Conservation (phyloP, 2,113 vertebrate genomes). For the Nyctereutes procyonoides region DNA sequence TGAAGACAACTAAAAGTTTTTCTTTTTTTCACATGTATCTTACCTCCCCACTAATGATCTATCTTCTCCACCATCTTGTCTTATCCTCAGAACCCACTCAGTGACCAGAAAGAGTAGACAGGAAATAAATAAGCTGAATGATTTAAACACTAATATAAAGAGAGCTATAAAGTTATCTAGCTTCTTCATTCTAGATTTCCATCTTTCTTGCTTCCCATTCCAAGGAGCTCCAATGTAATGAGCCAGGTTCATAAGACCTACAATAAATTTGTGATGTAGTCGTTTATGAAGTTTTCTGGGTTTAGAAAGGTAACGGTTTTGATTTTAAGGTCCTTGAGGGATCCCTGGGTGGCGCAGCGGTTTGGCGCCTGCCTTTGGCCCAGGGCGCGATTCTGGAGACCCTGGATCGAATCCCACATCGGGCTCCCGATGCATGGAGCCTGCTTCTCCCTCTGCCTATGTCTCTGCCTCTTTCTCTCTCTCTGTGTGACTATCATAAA, state of each 20-base stretch:
- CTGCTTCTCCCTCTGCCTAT: too few relatives aligned
- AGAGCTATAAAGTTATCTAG: slow-evolving; percentile 44
- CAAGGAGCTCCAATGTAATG: slow-evolving; percentile 16
- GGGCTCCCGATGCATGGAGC: too few relatives aligned
- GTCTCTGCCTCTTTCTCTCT: too few relatives aligned
- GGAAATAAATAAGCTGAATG: slow-evolving; percentile 37
- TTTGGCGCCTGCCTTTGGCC: too few relatives aligned
- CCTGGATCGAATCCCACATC: too few relatives aligned
- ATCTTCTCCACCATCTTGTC: slow-evolving; percentile 9
- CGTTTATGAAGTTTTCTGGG: slow-evolving; percentile 60
- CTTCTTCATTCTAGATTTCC: slow-evolving; percentile 66
- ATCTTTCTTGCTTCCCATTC: slow-evolving; percentile 47
- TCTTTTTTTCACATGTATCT: background rate
- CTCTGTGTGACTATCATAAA: too few relatives aligned
- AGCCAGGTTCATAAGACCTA: slow-evolving; percentile 32
- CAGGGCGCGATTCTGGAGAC: too few relatives aligned
- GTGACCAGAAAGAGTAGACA: slow-evolving; percentile 30
- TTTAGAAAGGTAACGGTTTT: slow-evolving; percentile 60
- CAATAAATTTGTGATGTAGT: slow-evolving; percentile 55
- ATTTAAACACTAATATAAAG: slow-evolving; percentile 58
- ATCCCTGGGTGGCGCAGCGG: too few relatives aligned
- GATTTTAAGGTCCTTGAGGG: slow-evolving; percentile 56
- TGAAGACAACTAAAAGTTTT: background rate
- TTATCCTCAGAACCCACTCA: background rate
- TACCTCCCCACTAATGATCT: slow-evolving; percentile 17